Percentiles rank a stretch among this genome's conserved stretches.
Evolutionary conservation across 2,888 invertebrate species (phyloP).

Genomic region (Netelia fuscicornis): DNA sequence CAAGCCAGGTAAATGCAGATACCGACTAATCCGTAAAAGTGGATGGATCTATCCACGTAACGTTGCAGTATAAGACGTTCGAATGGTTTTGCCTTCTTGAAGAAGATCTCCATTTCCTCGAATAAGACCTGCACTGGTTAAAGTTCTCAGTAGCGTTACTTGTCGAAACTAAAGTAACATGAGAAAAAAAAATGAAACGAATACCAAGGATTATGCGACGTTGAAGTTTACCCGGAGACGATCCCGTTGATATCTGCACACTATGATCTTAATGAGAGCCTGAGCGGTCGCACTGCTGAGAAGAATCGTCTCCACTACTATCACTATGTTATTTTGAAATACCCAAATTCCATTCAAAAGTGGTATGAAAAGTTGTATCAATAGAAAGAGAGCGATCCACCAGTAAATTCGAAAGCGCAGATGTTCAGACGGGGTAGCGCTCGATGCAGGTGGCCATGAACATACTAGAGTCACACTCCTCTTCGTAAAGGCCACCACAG

Average conservation of each 20-base stretch:
- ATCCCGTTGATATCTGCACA: slow-evolving; percentile 67
- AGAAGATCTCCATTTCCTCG: slow-evolving; percentile 60
- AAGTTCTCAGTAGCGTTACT: neutral
- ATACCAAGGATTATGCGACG: neutral
- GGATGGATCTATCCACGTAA: slow-evolving; percentile 73
- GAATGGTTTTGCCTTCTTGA: slow-evolving; percentile 56
- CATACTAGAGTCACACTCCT: slow-evolving; percentile 59
- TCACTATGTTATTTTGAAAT: slow-evolving; percentile 66
- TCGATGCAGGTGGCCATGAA: slow-evolving; percentile 72
- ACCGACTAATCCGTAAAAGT: slow-evolving; percentile 69
- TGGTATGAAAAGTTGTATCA: slow-evolving; percentile 69
- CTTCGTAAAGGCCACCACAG: slow-evolving; percentile 57
- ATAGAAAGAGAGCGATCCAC: slow-evolving; percentile 70
- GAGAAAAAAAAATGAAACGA: neutral
- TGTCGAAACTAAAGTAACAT: neutral
- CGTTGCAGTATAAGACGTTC: slow-evolving; percentile 72
- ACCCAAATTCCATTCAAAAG: slow-evolving; percentile 71
- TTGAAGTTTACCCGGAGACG: slow-evolving; percentile 72
- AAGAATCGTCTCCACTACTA: slow-evolving; percentile 72
- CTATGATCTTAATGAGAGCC: slow-evolving; percentile 73
- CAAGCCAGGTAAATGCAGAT: slow-evolving; percentile 68
- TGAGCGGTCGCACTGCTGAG: slow-evolving; percentile 72
- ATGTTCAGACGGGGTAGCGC: slow-evolving; percentile 53
- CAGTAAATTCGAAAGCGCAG: slow-evolving; percentile 71
- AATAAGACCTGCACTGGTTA: slow-evolving; percentile 39